Evolutionary conservation across 1,140 invertebrate species (phyloP), one percentile per base, ranked within the genome.

Genomic region (Philotrypesis tridentata): DNA sequence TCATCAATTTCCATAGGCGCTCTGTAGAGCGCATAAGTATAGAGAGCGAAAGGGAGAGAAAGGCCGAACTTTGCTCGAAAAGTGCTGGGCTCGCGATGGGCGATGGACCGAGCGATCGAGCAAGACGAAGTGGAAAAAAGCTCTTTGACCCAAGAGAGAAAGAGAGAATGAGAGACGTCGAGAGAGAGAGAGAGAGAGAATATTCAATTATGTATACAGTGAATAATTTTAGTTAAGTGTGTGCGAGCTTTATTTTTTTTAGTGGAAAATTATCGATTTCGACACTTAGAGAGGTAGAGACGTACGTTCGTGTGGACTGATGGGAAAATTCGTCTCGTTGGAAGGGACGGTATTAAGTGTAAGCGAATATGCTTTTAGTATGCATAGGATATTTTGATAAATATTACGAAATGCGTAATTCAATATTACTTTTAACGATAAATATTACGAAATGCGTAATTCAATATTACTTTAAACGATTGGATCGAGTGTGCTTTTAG

Each of bases 1-100:
- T 68, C 48, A 55, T 68, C 12, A 68, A 78, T 77, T 77, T 43
- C 23, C 63, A 78, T 55, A 55, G 14, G 29, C 21, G 65, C 48
- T 11, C 7, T 60, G 23, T 33, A 33, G 33, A 63, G 61, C 60
- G 23, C n/a, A n/a, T n/a, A n/a, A n/a, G n/a, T n/a, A n/a, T n/a
- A n/a, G n/a, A n/a, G n/a, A n/a, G 21, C 40, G 33, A 55, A 55
- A 63, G 65, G 40, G n/a, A 55, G 17, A 70, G 29, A 17, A 21
- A 31, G 31, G 67, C 25, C 17, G 61, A 65, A 25, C 23, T 65
- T 27, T 17, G 61, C 61, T 65, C n/a, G n/a, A 65, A 65, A 55
- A 55, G 48, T 65, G 9, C 11, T 11, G 12, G 61, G 61, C 6
- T 65, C 25, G 23, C 25, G 23, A n/a, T 65, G 25, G 27, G 25